Evolutionary conservation across 2,888 invertebrate genomes (phyloP).

Genomic region (Oscheius sp.): DNA sequence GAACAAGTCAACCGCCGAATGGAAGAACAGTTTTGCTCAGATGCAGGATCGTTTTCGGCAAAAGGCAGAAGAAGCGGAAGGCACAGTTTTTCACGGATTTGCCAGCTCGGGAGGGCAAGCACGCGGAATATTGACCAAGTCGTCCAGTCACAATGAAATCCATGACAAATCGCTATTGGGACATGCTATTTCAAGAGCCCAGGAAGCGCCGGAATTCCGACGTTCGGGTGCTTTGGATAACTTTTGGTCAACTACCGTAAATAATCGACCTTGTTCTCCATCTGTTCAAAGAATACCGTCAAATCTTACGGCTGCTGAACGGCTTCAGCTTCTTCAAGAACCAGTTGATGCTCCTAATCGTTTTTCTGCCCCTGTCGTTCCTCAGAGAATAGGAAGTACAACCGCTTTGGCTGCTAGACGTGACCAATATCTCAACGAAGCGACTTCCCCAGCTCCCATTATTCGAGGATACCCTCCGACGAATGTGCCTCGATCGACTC

Average conservation of each 20-base stretch:
- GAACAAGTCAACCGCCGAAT: conserved; percentile 64
- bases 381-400: conserved; percentile 54
- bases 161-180: conserved; percentile 41
- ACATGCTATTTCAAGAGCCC: conserved; percentile 46
- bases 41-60: conserved; percentile 53
- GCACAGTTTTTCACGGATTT: conserved; percentile 36
- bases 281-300: conserved; percentile 58
- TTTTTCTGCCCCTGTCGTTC: conserved; percentile 36
- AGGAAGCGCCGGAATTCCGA: conserved; percentile 51
- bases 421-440: conserved; percentile 60
- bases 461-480: neutral
- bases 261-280: conserved; percentile 55
- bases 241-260: conserved; percentile 64
- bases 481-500: conserved; percentile 31
- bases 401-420: conserved; percentile 59
- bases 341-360: conserved; percentile 45
- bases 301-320: conserved; percentile 67
- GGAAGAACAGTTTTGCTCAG: conserved; percentile 63
- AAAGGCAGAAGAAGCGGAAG: conserved; percentile 3
- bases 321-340: conserved; percentile 69
- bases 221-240: conserved; percentile 51
- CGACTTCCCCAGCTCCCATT: conserved; percentile 26
- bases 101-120: conserved; percentile 46
- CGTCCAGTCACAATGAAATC: conserved; percentile 56
- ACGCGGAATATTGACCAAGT: conserved; percentile 46